These are phyloP conservation scores for Sus cebifrons DNA, from an alignment of 2,797 vertebrate genomes.

Conservation along the genomic window DNA sequence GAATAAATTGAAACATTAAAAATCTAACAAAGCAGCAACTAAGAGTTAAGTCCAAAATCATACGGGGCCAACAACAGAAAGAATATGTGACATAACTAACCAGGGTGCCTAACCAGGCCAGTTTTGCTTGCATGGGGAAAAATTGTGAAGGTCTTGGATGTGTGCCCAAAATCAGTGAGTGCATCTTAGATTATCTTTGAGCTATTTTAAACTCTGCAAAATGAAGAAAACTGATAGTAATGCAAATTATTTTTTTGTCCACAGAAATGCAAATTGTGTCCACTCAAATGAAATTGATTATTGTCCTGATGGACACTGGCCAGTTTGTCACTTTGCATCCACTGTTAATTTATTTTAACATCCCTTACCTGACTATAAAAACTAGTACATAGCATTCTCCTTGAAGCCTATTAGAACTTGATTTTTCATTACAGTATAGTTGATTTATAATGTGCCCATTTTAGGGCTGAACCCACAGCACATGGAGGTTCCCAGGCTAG, in stretches of 20 bases:
- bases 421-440: no score
- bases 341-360: background rate
- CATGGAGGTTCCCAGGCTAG: no score
- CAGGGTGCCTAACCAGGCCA: background rate
- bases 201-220: slow-evolving; percentile 60
- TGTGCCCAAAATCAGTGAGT: background rate
- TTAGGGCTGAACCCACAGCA: no score
- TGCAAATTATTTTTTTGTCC: slow-evolving; percentile 43
- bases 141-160: background rate
- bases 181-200: background rate
- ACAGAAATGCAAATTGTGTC: slow-evolving; percentile 53
- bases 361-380: background rate
- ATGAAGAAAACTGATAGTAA: slow-evolving; percentile 19
- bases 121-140: background rate
- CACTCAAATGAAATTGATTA: background rate
- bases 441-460: no score
- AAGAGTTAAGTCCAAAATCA: slow-evolving; percentile 44
- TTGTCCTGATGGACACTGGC: background rate
- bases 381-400: background rate
- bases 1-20: slow-evolving; percentile 45
- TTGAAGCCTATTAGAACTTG: background rate
- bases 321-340: background rate
- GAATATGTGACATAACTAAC: background rate
- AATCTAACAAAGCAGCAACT: slow-evolving; percentile 10
- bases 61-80: background rate